Base-by-base conservation (phyloP, 2,113 vertebrate species). In the Kryptolebias marmoratus region DNA sequence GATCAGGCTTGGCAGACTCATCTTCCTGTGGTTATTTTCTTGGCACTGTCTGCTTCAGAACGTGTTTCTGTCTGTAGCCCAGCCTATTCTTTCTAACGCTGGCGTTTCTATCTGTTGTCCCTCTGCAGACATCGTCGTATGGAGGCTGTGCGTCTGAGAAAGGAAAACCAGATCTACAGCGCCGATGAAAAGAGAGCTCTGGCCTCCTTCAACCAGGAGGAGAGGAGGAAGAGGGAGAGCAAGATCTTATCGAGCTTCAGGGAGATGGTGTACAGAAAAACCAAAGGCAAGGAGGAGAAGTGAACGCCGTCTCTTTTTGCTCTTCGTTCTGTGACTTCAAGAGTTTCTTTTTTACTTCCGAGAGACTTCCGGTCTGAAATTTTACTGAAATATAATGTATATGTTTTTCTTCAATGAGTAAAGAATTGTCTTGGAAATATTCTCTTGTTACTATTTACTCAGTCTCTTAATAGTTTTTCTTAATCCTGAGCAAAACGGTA, bases 151-250 rank as follows among this genome's bases (percentile, higher is more conserved):
- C 96, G 97, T 92, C 94, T 99, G 90, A 96, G 97, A 45, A 99
- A 99, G 75, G 97, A 99, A 86, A 99, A 99, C 95, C 97, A 99
- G 94, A 99, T 98, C 72, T 99, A 98, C 90, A 98, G 97, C 0
- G 97, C 97, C 0, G 97, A 99, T 31, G 97, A 99, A 14, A 99
- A 98, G 93, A 92, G 97, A 91, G 96, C 97, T 5, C 93, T 98
- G 67, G 97, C 97, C 0, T 99, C 98, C 32, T 98, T 99, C 90
- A 99, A 98, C 93, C 97, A 98, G 91, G 98, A 99, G 75, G 97
- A 99, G 82, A 94, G 97, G 73, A 93, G 95, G 30, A 99, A 99
- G 89, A 93, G 97, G 36, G 97, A 99, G 85, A 98, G 96, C 92
- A 98, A 98, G 92, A 99, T 99, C 83, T 93, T 99, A 73, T 96